Percentiles rank a stretch among this genome's conserved stretches.
Evolutionary conservation across 1,140 invertebrate species (phyloP).

Genomic region (Cydia amplana): DNA sequence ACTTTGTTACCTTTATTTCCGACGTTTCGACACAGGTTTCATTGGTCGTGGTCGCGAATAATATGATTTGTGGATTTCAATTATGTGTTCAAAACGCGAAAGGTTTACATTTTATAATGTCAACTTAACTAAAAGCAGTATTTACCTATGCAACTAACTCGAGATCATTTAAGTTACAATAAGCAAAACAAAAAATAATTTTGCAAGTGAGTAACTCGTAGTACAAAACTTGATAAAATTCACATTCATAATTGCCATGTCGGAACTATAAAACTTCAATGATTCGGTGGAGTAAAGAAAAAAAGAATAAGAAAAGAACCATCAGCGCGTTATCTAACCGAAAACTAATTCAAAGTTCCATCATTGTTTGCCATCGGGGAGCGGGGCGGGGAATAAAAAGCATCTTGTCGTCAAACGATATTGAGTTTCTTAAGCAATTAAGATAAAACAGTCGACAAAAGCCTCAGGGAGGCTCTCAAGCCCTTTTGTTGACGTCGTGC

Average conservation of each 20-base stretch:
- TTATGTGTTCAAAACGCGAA: no score
- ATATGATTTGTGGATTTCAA: no score
- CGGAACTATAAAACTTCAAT: conserved; percentile 20
- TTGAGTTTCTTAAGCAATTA: conserved; percentile 70
- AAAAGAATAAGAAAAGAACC: conserved; percentile 40
- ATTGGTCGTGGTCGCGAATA: no score
- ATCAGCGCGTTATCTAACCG: conserved; percentile 55
- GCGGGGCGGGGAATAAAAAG: conserved; percentile 56
- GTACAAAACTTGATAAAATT: not conserved
- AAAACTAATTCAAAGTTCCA: conserved; percentile 66
- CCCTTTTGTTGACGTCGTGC: conserved; percentile 56
- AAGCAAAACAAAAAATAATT: not conserved
- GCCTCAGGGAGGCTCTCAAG: conserved; percentile 45
- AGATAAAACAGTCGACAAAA: conserved; percentile 65
- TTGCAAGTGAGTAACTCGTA: not conserved
- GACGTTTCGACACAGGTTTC: no score
- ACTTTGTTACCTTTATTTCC: no score
- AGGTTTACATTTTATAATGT: no score
- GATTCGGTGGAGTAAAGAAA: not conserved
- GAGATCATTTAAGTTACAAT: no score
- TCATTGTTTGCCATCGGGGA: conserved; percentile 56
- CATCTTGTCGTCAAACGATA: conserved; percentile 65
- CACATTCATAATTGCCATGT: not conserved
- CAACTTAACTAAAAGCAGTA: no score
- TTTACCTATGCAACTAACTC: no score